These are phyloP conservation scores for Tetrao urogallus DNA, from an alignment of 2,113 vertebrate species.

Conservation along the genomic window DNA sequence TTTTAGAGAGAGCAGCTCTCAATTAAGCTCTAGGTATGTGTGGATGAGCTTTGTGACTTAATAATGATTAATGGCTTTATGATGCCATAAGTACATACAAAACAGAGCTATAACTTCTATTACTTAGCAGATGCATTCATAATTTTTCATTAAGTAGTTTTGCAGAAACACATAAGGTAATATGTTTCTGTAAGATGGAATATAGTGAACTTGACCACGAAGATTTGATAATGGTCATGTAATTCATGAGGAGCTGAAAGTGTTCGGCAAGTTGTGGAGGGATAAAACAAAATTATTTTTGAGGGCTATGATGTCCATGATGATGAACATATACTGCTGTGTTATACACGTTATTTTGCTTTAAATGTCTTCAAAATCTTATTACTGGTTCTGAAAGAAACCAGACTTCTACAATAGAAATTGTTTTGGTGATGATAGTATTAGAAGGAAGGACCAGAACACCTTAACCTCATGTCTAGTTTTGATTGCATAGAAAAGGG, in stretches of 20 bases:
- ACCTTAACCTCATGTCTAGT: not conserved
- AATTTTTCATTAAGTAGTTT: not conserved
- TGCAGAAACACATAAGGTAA: not conserved
- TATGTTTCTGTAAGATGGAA: not conserved
- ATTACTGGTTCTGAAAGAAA: not conserved
- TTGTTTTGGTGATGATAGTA: not conserved
- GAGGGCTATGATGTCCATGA: not conserved
- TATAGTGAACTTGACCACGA: not conserved
- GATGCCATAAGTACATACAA: not conserved
- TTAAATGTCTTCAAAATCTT: not conserved
- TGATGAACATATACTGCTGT: not conserved
- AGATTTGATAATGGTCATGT: not conserved
- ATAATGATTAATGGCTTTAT: slow-evolving; percentile 47
- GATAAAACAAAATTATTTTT: not conserved
- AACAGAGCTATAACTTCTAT: not conserved
- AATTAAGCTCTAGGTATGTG: slow-evolving; percentile 67
- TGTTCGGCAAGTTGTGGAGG: fast-evolving
- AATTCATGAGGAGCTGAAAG: not conserved
- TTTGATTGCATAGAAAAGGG: not conserved
- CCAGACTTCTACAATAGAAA: not conserved
- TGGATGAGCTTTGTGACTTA: slow-evolving; percentile 52
- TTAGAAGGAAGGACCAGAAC: not conserved
- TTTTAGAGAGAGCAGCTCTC: slow-evolving; percentile 67
- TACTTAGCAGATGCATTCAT: not conserved
- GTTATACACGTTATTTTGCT: not conserved